phyloP scores from a whole-genome alignment of 2,888 invertebrate genomes.

The Caenorhabditis sinica region DNA sequence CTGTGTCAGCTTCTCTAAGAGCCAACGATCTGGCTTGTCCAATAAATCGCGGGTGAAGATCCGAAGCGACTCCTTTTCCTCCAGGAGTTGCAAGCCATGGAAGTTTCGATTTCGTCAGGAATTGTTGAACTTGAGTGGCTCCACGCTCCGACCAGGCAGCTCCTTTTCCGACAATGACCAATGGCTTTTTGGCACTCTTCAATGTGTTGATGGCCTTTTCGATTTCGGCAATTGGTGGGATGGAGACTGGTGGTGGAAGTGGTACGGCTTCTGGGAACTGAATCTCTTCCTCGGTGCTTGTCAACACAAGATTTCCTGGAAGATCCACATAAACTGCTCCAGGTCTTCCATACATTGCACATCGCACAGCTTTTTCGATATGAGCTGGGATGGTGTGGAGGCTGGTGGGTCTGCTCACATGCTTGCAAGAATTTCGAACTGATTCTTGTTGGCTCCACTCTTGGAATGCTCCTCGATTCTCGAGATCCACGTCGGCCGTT shows the following conservation, averaged over 20 bases:
- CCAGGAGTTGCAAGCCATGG: slow-evolving; percentile 97
- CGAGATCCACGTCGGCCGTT: slow-evolving; percentile 92
- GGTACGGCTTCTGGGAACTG: slow-evolving; percentile 77
- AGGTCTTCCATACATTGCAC: slow-evolving; percentile 91
- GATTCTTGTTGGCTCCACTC: slow-evolving; percentile 92
- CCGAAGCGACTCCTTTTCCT: slow-evolving; percentile 87
- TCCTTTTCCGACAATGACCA: slow-evolving; percentile 93
- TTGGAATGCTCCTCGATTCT: slow-evolving; percentile 95
- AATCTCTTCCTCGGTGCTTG: slow-evolving; percentile 72
- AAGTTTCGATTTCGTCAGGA: slow-evolving; percentile 88
- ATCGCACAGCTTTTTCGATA: slow-evolving; percentile 88
- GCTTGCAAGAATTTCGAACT: slow-evolving; percentile 93
- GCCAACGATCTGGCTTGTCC: slow-evolving; percentile 85
- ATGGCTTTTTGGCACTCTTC: slow-evolving; percentile 89
- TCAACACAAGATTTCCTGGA: slow-evolving; percentile 88
- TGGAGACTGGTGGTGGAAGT: slow-evolving; percentile 87
- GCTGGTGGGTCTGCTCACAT: slow-evolving; percentile 92
- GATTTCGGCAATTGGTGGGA: slow-evolving; percentile 89
- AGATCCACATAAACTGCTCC: slow-evolving; percentile 94
- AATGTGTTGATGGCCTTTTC: slow-evolving; percentile 88
- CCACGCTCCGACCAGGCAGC: slow-evolving; percentile 81
- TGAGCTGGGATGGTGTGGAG: slow-evolving; percentile 81
- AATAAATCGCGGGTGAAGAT: slow-evolving; percentile 86
- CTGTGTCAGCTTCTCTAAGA: slow-evolving; percentile 92
- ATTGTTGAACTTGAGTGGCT: slow-evolving; percentile 75